phyloP scores from a whole-genome alignment of 2,888 invertebrate species.

The Drosophila formosana region DNA sequence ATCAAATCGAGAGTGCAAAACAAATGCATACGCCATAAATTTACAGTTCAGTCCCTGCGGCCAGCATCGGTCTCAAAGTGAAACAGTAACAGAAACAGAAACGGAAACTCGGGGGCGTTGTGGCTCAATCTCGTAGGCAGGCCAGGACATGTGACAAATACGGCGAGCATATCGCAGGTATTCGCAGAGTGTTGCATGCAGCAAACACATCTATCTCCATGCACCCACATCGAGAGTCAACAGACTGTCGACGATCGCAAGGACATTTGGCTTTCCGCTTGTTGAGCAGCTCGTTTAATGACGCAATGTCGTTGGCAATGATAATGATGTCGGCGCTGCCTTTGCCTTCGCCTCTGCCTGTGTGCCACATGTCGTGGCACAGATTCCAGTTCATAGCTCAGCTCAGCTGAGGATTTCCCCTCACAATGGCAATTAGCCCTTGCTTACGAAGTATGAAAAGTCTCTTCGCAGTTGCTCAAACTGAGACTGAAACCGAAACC shows the following conservation, averaged over 20 bases:
- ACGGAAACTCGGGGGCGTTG: conserved; percentile 4
- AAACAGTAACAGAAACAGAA: conserved; percentile 19
- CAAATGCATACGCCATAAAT: conserved; percentile 69
- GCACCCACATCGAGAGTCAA: conserved; percentile 3
- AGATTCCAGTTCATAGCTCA: conserved; percentile 19
- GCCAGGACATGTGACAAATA: conserved; percentile 38
- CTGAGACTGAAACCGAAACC: neutral
- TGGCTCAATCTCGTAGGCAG: neutral
- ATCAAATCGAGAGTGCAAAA: conserved; percentile 69
- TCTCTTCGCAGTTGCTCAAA: neutral
- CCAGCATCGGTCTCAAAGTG: conserved; percentile 24
- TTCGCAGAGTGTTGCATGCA: conserved; percentile 43
- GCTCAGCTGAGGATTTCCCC: conserved; percentile 17
- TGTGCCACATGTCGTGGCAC: conserved; percentile 30
- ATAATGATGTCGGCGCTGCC: conserved; percentile 54
- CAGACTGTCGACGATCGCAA: conserved; percentile 45
- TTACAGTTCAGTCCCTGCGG: conserved; percentile 52
- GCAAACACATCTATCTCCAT: neutral
- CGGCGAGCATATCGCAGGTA: conserved; percentile 32
- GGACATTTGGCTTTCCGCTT: conserved; percentile 69
- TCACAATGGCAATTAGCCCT: conserved; percentile 38
- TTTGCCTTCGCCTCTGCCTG: conserved; percentile 18
- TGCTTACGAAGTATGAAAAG: conserved; percentile 26
- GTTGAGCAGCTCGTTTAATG: conserved; percentile 67
- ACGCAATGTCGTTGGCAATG: conserved; percentile 58